Evolutionary conservation across 2,888 invertebrate species (phyloP).

Genomic region (Cephus nigrinus): DNA sequence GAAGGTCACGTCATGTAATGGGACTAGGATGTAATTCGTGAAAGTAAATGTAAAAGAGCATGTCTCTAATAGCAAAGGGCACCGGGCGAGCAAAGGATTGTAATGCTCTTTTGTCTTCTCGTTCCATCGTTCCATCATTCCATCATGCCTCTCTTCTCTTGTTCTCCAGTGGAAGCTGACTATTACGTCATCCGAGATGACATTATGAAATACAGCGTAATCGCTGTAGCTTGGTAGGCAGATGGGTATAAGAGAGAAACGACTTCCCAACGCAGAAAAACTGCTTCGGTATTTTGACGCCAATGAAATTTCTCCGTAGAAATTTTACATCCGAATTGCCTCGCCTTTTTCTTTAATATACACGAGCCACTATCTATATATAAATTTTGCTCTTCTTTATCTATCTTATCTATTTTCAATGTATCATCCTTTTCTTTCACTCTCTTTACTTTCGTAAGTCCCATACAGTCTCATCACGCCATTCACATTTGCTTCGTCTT

Average conservation of each 20-base stretch:
- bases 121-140: not conserved
- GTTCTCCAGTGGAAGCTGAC: conserved; percentile 17
- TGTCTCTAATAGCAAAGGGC: conserved; percentile 46
- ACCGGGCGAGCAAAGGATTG: conserved; percentile 9
- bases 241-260: not conserved
- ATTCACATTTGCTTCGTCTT: not conserved
- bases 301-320: not conserved
- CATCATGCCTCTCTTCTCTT: not conserved
- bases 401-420: not conserved
- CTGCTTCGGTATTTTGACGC: not conserved
- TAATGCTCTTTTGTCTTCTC: not conserved
- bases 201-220: conserved; percentile 59
- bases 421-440: not conserved
- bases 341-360: not conserved
- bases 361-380: not conserved
- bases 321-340: not conserved
- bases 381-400: not conserved
- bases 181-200: conserved; percentile 56
- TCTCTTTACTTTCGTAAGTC: not conserved
- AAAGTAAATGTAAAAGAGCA: conserved; percentile 33
- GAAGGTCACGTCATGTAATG: not conserved
- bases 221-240: not conserved
- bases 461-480: not conserved
- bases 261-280: not conserved
- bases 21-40: conserved; percentile 44